Evolutionary conservation across 1,140 invertebrate species (phyloP), one percentile per base, ranked within the genome.

Genomic region (Zaprionus capensis): DNA sequence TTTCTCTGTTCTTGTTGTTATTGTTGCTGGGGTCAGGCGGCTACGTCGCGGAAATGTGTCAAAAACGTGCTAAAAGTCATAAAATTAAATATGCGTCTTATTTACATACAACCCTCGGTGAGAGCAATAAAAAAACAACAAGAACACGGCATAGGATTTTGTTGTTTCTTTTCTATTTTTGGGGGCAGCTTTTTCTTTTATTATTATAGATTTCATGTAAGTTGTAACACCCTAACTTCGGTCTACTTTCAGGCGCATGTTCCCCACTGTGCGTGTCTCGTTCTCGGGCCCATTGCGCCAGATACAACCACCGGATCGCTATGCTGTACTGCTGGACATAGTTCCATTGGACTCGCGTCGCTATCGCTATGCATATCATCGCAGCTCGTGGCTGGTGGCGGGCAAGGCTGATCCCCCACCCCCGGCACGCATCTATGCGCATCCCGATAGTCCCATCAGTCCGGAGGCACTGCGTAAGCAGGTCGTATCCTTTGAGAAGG

Each of bases 401-500:
- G 99, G 99, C 64, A 99, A 99, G 94, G 99, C 99, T 15, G 98
- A 99, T 94, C 98, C 98, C 41, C 98, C 97, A 46, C 97, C 98
- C 1, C 98, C 98, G 28, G 96, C 96, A 66, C 94, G 98, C 65
- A 96, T 99, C 70, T 99, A 99, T 94, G 95, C 98, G 51, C 99
- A 99, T 94, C 99, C 99, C 9, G 99, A 99, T 93, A 98, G 98
- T 55, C 99, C 99, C 46, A 99, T 98, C 94, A 97, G 96, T 69
- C 98, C 98, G 24, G 98, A 99, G 92, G 98, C 99, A 92, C 94
- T 99, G 44, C 94, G 96, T 78, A 99, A 99, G 93, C 98, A 99
- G 94, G 97, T 99, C 80, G 98, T 99, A 81, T 99, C 98, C 80
- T 99, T 99, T 93, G 99, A 99, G 94, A 99, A 99, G 94, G 97